Conservation (phyloP, 2,888 invertebrate species). For the Timandra comae region DNA sequence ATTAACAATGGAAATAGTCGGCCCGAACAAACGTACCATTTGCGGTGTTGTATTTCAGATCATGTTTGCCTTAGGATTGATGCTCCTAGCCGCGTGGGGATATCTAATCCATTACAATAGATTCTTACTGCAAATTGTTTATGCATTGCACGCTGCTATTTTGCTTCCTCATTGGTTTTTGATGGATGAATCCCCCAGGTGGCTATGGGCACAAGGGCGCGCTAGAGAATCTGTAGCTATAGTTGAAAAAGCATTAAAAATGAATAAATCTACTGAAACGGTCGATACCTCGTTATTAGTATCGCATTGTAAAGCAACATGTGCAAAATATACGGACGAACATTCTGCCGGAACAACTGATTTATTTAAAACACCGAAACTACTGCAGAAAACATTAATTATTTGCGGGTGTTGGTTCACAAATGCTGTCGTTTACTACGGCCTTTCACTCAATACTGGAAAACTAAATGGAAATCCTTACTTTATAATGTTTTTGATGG, state of each 20-base stretch:
- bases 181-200: conserved; percentile 92
- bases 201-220: conserved; percentile 91
- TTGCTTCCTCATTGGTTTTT: conserved; percentile 88
- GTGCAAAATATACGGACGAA: conserved; percentile 61
- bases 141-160: conserved; percentile 84
- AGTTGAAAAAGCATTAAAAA: conserved; percentile 82
- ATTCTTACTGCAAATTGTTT: conserved; percentile 84
- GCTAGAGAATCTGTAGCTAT: conserved; percentile 84
- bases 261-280: conserved; percentile 79
- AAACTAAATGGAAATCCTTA: conserved; percentile 88
- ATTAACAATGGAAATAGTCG: conserved; percentile 88
- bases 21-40: conserved; percentile 85
- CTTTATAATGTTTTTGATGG: conserved; percentile 86
- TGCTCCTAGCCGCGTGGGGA: conserved; percentile 90
- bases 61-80: conserved; percentile 87
- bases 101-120: conserved; percentile 82
- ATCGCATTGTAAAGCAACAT: conserved; percentile 77
- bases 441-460: conserved; percentile 87
- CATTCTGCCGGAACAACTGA: conserved; percentile 80
- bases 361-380: conserved; percentile 86
- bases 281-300: conserved; percentile 81
- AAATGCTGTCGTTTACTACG: conserved; percentile 90
- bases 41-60: conserved; percentile 89
- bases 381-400: conserved; percentile 86
- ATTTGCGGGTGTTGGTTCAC: conserved; percentile 92